Percentiles rank a stretch among this genome's conserved stretches.
phyloP scores from a whole-genome alignment of 2,113 vertebrate species.

The Coptodon bakossiorum region DNA sequence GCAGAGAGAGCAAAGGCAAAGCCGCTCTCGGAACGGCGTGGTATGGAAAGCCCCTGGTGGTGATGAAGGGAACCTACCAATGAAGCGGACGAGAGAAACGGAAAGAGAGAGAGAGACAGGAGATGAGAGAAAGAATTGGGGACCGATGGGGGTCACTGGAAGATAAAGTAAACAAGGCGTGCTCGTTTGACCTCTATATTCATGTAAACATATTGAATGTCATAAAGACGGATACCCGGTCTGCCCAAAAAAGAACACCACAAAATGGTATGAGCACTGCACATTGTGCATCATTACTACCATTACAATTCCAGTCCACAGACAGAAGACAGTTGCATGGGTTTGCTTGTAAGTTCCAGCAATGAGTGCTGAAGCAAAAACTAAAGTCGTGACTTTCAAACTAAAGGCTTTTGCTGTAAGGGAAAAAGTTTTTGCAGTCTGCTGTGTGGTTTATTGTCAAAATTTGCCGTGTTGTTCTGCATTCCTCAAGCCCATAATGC shows the following conservation, averaged over 20 bases:
- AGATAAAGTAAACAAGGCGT: background rate
- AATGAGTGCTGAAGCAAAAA: background rate
- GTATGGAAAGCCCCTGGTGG: conserved; percentile 70
- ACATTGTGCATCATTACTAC: background rate
- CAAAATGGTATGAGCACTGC: background rate
- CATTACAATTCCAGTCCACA: background rate
- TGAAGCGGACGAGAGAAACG: background rate
- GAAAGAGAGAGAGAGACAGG: background rate
- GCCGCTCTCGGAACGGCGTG: conserved; percentile 7
- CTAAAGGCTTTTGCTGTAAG: background rate
- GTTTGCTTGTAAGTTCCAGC: background rate
- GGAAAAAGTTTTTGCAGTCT: background rate
- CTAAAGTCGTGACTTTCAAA: background rate
- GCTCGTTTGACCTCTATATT: background rate
- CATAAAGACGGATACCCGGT: background rate
- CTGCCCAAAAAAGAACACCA: background rate
- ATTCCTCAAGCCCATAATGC: background rate
- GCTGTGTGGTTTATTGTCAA: background rate
- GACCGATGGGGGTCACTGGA: background rate
- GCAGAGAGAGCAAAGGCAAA: conserved; percentile 5
- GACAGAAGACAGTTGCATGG: background rate
- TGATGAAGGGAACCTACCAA: conserved; percentile 44
- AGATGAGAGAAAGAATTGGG: background rate
- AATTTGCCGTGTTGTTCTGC: background rate
- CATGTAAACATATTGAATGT: background rate